Percentiles rank a stretch among this genome's conserved stretches.
Evolutionary conservation across 2,797 vertebrate species (phyloP).

Genomic region (Hapalemur alaotrensis): DNA sequence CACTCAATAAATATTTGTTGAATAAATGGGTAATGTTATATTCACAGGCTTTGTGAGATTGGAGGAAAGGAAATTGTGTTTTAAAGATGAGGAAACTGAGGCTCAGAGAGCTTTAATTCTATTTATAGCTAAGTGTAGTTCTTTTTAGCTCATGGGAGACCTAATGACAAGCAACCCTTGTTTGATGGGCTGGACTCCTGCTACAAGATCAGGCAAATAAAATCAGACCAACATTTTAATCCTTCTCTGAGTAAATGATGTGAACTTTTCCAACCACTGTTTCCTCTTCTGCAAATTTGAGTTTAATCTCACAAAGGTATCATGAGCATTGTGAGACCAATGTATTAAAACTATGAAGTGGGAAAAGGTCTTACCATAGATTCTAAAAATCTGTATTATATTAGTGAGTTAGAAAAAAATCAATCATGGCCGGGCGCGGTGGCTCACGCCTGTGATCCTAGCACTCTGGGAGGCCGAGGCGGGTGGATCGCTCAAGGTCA

Average conservation of each 20-base stretch:
- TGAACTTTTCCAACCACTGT: neutral
- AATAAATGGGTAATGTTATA: neutral
- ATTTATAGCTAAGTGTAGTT: neutral
- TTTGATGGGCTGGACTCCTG: neutral
- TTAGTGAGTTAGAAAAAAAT: neutral
- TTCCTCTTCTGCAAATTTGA: neutral
- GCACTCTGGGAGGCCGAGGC: too few species aligned
- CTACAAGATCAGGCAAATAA: neutral
- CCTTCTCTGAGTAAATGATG: neutral
- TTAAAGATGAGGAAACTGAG: neutral
- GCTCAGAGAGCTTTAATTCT: neutral
- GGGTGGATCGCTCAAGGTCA: too few species aligned
- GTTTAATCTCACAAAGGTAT: neutral
- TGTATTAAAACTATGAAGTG: neutral
- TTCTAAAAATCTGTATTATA: neutral
- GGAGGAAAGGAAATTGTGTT: neutral
- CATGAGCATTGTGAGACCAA: neutral
- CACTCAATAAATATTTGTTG: neutral
- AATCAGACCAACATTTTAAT: neutral
- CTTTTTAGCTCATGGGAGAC: neutral
- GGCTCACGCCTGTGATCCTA: too few species aligned
- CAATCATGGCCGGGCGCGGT: too few species aligned
- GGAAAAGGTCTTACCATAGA: neutral
- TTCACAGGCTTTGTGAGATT: neutral
- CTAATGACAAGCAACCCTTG: rapidly evolving